Base-by-base conservation (phyloP, 1,140 invertebrate species). In the Drosophila santomea region DNA sequence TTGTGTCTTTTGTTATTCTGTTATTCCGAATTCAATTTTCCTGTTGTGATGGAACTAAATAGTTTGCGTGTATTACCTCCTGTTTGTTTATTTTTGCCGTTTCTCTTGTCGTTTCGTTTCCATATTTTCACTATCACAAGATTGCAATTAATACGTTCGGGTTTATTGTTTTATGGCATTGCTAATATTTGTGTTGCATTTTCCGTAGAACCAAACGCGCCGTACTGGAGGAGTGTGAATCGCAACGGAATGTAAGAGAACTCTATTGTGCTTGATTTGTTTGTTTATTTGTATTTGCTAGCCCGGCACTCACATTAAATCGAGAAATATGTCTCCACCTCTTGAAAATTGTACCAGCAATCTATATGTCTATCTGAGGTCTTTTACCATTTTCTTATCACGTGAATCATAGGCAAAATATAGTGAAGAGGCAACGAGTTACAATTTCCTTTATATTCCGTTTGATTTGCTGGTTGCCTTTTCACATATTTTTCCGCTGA, bases 361-460 rank as follows among this genome's bases (percentile, higher is more conserved):
- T 63, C 74, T 66, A 50, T 80, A 47, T 71, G 32, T 67, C 61
- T 50, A 51, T 78, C 43, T 47, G 43, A 39, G 41, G 25, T 57
- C 38, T 43, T 62, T 57, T 74, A 78, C 55, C 50, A 56, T 74
- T 67, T 83, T 78, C 78, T 72, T 63, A 69, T 88, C 79, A 80
- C 72, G 72, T 88, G 71, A 71, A 83, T 17, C 17, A 17, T 41
- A 20, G 52, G 45, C 32, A 63, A 62, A 71, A 43, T 36, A 62
- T n/a, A 25, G 36, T 47, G 17, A 20, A 61, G 20, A 55, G n/a
- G 44, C 36, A 54, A 57, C 39, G 52, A 63, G 66, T 56, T 51
- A 68, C 44, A 86, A 15, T 69, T 74, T 44, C 15, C 3, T 71
- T 52, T 48, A 32, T 61, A 17, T 55, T 74, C 68, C 45, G 45